Conservation (phyloP, 2,113 vertebrate genomes). For the Melanerpes aurifrons region DNA sequence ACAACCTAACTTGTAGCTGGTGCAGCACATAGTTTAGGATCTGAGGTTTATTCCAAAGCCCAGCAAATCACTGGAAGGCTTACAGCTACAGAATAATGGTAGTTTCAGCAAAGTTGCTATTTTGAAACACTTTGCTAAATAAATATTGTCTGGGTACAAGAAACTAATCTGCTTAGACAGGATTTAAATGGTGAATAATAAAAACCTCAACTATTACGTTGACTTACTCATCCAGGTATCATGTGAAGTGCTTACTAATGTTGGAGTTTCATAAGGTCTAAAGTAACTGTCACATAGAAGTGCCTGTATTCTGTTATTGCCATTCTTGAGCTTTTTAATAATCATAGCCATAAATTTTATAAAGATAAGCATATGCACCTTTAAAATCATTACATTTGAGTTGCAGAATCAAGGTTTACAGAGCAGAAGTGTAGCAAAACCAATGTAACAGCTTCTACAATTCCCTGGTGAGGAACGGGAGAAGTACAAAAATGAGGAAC, state of each 20-base stretch:
- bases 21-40: neutral
- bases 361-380: constrained; percentile 48
- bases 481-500: constrained; percentile 41
- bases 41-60: neutral
- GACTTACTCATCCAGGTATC: constrained; percentile 55
- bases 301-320: constrained; percentile 77
- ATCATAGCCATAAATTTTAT: constrained; percentile 67
- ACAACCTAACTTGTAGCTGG: neutral
- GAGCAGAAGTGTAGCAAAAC: constrained; percentile 75
- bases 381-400: constrained; percentile 54
- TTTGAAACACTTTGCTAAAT: constrained; percentile 39
- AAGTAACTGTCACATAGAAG: constrained; percentile 75
- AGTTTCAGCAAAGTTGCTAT: constrained; percentile 6
- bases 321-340: constrained; percentile 71
- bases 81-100: neutral
- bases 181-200: constrained; percentile 25
- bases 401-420: constrained; percentile 77
- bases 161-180: constrained; percentile 26
- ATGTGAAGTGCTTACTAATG: constrained; percentile 55
- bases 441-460: constrained; percentile 55
- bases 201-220: constrained; percentile 23
- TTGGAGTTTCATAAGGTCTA: constrained; percentile 61
- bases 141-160: constrained; percentile 11
- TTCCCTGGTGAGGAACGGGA: constrained; percentile 38
- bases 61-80: neutral